Percentiles rank a stretch among this genome's conserved stretches.
These are phyloP conservation scores for Myotis findleyi DNA, from an alignment of 2,797 vertebrate species.

Conservation along the genomic window DNA sequence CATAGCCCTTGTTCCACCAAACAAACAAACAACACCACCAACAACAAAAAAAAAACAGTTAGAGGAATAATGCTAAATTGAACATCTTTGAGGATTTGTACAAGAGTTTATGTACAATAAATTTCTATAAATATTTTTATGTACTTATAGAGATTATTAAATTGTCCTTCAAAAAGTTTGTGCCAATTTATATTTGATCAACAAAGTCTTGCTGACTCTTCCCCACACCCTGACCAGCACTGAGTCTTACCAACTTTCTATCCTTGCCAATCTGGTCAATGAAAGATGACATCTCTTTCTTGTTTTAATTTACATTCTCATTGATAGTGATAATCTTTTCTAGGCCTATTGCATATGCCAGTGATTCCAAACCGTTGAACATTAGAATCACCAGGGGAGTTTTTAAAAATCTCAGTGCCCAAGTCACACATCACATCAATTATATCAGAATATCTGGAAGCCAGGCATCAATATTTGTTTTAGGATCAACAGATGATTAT, in stretches of 20 bases:
- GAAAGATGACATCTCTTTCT: background rate
- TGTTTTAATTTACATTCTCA: background rate
- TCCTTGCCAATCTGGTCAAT: background rate
- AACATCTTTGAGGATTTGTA: background rate
- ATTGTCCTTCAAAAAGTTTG: background rate
- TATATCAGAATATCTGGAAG: background rate
- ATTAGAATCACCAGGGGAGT: background rate
- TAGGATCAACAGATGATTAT: background rate
- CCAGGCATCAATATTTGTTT: background rate
- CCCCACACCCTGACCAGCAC: background rate
- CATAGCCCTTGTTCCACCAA: background rate
- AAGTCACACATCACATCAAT: background rate
- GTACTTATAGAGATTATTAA: background rate
- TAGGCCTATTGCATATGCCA: background rate
- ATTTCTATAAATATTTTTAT: constrained; percentile 23
- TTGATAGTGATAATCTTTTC: background rate
- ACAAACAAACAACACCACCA: background rate
- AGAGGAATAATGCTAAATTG: background rate
- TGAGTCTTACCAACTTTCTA: background rate
- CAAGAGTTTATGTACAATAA: background rate
- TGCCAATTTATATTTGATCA: background rate
- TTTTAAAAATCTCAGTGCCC: background rate
- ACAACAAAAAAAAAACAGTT: background rate
- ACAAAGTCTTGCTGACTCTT: background rate
- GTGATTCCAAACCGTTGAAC: background rate